Conservation (phyloP, 23 tunicate species). For the Aplidium turbinatum region DNA sequence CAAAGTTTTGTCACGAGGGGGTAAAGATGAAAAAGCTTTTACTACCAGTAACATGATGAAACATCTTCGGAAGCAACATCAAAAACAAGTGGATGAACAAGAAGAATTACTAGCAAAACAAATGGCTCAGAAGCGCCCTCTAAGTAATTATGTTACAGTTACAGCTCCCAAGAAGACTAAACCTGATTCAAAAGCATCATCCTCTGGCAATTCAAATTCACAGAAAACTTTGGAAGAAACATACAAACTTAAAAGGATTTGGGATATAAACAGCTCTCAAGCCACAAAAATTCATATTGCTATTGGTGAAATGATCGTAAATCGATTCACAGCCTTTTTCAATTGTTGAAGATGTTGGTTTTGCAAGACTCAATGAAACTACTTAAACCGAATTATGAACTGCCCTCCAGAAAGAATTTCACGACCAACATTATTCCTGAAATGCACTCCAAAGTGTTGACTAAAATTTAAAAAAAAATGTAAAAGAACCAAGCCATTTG, state of each 20-base stretch:
- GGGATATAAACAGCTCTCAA: constrained; percentile 14
- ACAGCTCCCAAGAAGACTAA: background rate
- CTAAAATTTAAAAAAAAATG: constrained; percentile 1
- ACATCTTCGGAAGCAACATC: constrained; percentile 7
- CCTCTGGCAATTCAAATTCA: constrained; percentile 5
- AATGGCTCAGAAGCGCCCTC: constrained; percentile 6
- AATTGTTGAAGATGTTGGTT: constrained; percentile 43
- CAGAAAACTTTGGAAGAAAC: constrained; percentile 15
- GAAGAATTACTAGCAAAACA: constrained; percentile 13
- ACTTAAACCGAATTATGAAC: constrained; percentile 19
- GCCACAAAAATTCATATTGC: constrained; percentile 4
- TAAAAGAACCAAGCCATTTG: background rate
- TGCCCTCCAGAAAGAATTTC: constrained; percentile 24
- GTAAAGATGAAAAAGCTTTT: constrained; percentile 7
- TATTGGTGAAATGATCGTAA: constrained; percentile 42
- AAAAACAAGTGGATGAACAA: constrained; percentile 1
- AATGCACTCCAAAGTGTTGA: background rate
- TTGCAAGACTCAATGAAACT: constrained; percentile 18
- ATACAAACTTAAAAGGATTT: constrained; percentile 4
- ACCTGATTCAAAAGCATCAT: too few relatives aligned
- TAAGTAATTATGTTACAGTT: constrained; percentile 1
- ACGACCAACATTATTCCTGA: constrained; percentile 8
- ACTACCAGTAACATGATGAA: background rate
- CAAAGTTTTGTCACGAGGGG: constrained; percentile 4
- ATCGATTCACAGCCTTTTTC: constrained; percentile 54